Base-by-base conservation (phyloP, 2,113 vertebrate species). In the Maccullochella peelii region DNA sequence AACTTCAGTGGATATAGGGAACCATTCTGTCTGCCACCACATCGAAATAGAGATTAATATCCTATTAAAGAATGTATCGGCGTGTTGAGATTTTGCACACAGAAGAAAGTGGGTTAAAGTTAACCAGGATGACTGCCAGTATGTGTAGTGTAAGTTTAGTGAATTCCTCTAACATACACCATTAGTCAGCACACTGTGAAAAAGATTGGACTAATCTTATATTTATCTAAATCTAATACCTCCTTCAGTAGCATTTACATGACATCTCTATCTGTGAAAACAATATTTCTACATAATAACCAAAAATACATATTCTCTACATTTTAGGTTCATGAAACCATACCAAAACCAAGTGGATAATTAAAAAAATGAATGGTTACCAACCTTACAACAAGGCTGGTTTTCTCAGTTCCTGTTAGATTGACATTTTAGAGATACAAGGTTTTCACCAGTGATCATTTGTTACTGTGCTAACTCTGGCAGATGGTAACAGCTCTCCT, bases 401-500 rank as follows among this genome's bases (percentile, higher is more conserved):
- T 27, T 70, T 38, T 55, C 38, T 74, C 6, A 66, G 16, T 61
- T 57, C 1, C 33, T 78, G 14, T 79, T 59, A 25, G 3, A 52
- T 8, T 62, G 33, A 15, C 55, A 71, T n/a, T 55, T 54, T 20
- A 11, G 55, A 73, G 3, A 55, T n/a, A 27, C 47, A 63, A 20
- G 18, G 20, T 54, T n/a, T 52, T 16, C 33, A 36, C 61, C 49
- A 66, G 23, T 81, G 20, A 55, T 63, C n/a, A 73, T 73, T 25
- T 58, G 3, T 58, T n/a, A 50, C 40, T 49, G 42, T 27, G 52
- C 62, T 38, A 58, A 42, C 63, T 42, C 65, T 33, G 23, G 55
- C 72, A 62, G 44, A 54, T 76, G 36, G 72, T 52, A 57, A 82
- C 49, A 83, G 21, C 36, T 42, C 20, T 49, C 15, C 25, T 4